Percentiles rank a stretch among this genome's conserved stretches.
Conservation (phyloP, 2,888 invertebrate genomes). For the Apamea monoglypha region DNA sequence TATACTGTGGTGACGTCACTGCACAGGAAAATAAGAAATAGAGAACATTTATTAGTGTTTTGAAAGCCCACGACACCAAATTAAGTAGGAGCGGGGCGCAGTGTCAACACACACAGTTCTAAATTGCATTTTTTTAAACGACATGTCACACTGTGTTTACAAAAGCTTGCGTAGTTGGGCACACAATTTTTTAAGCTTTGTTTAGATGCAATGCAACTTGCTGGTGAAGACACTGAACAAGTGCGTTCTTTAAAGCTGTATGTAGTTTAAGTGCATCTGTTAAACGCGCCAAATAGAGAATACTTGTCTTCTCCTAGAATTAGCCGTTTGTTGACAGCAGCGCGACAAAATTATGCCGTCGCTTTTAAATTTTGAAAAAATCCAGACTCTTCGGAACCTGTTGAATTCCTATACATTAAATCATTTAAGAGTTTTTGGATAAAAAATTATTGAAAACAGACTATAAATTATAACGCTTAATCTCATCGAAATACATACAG, state of each 20-base stretch:
- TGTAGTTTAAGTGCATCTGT: not conserved
- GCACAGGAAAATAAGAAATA: slow-evolving; percentile 1
- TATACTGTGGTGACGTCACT: slow-evolving; percentile 1
- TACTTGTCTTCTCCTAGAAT: slow-evolving; percentile 7
- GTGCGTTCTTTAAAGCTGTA: not conserved
- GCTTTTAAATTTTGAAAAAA: not conserved
- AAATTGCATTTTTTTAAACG: not conserved
- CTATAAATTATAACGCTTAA: slow-evolving; percentile 1
- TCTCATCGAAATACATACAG: slow-evolving; percentile 91
- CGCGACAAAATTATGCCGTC: not conserved
- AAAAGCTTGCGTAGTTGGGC: not conserved
- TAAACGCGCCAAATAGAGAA: not conserved
- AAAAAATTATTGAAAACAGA: not conserved
- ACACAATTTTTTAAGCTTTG: not conserved
- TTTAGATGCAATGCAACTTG: slow-evolving; percentile 2
- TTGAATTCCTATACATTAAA: slow-evolving; percentile 26
- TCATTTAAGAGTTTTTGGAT: not conserved
- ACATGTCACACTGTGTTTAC: not conserved
- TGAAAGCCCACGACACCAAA: not conserved
- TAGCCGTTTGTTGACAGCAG: not conserved
- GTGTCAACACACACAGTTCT: not conserved
- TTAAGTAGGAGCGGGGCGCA: not conserved
- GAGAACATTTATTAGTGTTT: not conserved
- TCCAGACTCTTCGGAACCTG: not conserved
- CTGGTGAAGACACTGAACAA: not conserved